Percentiles rank a stretch among this genome's conserved stretches.
These are phyloP conservation scores for Ditula angustiorana DNA, from an alignment of 2,888 invertebrate species.

Conservation along the genomic window DNA sequence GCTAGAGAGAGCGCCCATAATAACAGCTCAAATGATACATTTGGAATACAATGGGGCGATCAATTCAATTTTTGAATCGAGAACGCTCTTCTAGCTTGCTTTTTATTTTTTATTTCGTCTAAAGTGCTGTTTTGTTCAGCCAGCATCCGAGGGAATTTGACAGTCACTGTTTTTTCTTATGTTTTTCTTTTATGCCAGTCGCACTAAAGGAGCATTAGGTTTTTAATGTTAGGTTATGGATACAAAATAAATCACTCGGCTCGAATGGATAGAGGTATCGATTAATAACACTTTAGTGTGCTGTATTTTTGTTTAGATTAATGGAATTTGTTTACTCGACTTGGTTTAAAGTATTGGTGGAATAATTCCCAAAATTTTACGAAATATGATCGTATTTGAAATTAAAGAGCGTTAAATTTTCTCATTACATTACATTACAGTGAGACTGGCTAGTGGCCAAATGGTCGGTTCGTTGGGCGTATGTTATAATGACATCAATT, in stretches of 20 bases:
- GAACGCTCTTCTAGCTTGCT: constrained; percentile 83
- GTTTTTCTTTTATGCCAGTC: constrained; percentile 63
- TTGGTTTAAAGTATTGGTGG: background rate
- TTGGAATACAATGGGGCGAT: constrained; percentile 85
- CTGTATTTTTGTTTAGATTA: constrained; percentile 13
- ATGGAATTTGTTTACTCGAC: background rate
- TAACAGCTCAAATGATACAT: constrained; percentile 86
- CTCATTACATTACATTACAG: constrained; percentile 79
- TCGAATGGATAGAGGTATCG: constrained; percentile 35
- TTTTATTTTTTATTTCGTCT: constrained; percentile 74
- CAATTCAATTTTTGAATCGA: constrained; percentile 86
- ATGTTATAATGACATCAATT: constrained; percentile 86
- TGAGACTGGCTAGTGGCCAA: constrained; percentile 81
- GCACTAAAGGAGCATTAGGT: constrained; percentile 55
- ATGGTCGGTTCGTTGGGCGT: constrained; percentile 75
- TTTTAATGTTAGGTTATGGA: constrained; percentile 66
- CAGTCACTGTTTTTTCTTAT: constrained; percentile 83
- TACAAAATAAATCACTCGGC: constrained; percentile 50
- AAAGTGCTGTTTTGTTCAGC: constrained; percentile 86
- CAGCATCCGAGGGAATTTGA: constrained; percentile 82
- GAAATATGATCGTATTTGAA: constrained; percentile 41
- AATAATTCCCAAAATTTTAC: background rate
- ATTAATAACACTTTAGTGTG: constrained; percentile 36
- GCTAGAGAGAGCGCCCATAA: constrained; percentile 81
- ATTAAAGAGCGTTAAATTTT: constrained; percentile 72